phyloP scores from a whole-genome alignment of 1,140 invertebrate species.

The Drosophila nasuta region DNA sequence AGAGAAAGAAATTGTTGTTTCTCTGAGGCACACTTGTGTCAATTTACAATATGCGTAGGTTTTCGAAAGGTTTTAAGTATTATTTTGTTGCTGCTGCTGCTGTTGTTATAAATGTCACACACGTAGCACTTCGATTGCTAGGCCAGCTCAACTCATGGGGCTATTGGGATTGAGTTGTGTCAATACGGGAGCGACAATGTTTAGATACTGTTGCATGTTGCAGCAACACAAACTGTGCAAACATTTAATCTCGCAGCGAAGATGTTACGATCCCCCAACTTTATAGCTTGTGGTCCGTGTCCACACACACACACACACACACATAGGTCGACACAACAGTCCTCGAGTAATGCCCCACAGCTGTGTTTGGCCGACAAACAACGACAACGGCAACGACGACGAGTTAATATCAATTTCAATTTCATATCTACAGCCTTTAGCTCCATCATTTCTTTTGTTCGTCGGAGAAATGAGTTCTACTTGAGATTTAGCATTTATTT shows the following conservation, averaged over 20 bases:
- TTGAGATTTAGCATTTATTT: conserved; percentile 68
- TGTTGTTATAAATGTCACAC: conserved; percentile 69
- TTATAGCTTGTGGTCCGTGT: conserved; percentile 3
- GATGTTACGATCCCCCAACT: conserved; percentile 60
- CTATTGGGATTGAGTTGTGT: conserved; percentile 61
- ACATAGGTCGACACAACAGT: not conserved
- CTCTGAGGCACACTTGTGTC: conserved; percentile 68
- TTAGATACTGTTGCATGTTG: conserved; percentile 65
- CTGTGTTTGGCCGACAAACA: conserved; percentile 78
- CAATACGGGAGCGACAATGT: conserved; percentile 59
- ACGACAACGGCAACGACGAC: not conserved
- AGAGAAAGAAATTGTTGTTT: conserved; percentile 55
- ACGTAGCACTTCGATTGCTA: conserved; percentile 53
- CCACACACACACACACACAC: not conserved
- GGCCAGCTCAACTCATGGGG: conserved; percentile 18
- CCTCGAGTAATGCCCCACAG: conserved; percentile 44
- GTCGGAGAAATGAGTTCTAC: conserved; percentile 47
- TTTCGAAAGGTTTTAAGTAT: conserved; percentile 56
- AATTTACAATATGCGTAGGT: conserved; percentile 76
- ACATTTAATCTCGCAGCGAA: conserved; percentile 78
- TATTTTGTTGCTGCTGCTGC: conserved; percentile 24
- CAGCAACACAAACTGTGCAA: conserved; percentile 77
- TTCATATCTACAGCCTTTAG: conserved; percentile 22
- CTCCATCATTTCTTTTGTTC: not conserved
- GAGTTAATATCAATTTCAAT: conserved; percentile 17